Conservation (phyloP, 2,113 vertebrate genomes). For the Procapra przewalskii region DNA sequence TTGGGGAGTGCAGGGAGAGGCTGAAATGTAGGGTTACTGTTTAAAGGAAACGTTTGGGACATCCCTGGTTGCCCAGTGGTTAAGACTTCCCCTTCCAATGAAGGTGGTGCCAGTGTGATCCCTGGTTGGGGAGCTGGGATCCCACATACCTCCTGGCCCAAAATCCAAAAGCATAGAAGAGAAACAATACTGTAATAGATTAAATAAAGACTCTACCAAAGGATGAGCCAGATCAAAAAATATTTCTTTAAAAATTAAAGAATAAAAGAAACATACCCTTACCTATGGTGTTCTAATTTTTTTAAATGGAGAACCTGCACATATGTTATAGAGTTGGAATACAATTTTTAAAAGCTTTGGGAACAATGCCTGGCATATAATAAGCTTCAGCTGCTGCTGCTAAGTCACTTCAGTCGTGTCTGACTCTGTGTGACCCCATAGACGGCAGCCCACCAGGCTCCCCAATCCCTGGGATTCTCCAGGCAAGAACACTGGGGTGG, state of each 20-base stretch:
- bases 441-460: too few species aligned
- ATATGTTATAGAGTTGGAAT: neutral
- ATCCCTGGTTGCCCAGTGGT: neutral
- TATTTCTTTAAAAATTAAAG: neutral
- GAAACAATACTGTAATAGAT: neutral
- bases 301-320: neutral
- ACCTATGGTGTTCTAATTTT: neutral
- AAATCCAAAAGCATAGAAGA: neutral
- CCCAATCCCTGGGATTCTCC: too few species aligned
- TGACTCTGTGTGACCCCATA: accelerated
- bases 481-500: too few species aligned
- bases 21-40: neutral
- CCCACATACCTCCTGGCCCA: neutral
- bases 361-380: neutral
- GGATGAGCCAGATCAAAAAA: neutral
- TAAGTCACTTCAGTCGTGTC: too few species aligned
- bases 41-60: neutral
- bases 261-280: neutral
- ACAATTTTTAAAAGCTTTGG: neutral
- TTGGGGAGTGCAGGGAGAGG: neutral
- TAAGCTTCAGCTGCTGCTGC: neutral
- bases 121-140: neutral
- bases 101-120: neutral
- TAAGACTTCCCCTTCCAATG: neutral
- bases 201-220: neutral